Percentiles rank a stretch among this genome's conserved stretches.
phyloP scores from a whole-genome alignment of 2,797 vertebrate genomes.

The Eremophila alpestris region DNA sequence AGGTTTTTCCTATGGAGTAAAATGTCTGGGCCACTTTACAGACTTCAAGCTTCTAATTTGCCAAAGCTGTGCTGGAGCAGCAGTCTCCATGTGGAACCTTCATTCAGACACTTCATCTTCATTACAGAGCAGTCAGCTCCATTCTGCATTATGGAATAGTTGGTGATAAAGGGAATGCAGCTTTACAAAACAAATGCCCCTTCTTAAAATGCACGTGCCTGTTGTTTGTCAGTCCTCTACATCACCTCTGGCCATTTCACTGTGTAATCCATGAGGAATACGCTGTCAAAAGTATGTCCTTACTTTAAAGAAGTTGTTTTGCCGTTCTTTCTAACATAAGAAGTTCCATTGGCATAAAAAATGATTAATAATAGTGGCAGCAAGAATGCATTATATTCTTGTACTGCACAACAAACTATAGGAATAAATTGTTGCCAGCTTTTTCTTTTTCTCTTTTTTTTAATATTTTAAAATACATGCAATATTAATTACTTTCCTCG shows the following conservation, averaged over 20 bases:
- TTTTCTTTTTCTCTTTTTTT: neutral
- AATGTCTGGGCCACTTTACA: neutral
- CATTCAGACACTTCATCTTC: neutral
- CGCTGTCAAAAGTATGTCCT: neutral
- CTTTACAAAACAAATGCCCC: neutral
- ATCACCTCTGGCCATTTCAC: neutral
- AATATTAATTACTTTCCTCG: constrained; percentile 37
- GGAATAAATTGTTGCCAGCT: neutral
- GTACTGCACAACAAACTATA: neutral
- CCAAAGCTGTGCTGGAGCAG: neutral
- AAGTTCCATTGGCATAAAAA: neutral
- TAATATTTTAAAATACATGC: neutral
- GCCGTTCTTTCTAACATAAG: neutral
- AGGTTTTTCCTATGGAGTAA: neutral
- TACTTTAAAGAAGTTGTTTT: neutral
- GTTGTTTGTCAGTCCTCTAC: neutral
- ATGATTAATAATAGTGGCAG: neutral
- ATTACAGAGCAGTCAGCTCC: neutral
- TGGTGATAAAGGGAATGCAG: neutral
- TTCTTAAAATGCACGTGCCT: neutral
- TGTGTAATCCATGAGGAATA: neutral
- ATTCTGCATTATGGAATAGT: neutral
- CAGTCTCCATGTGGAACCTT: neutral
- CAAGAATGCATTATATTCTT: neutral
- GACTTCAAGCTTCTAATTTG: neutral